phyloP scores from a whole-genome alignment of 2,113 vertebrate genomes.

The Piprites chloris region DNA sequence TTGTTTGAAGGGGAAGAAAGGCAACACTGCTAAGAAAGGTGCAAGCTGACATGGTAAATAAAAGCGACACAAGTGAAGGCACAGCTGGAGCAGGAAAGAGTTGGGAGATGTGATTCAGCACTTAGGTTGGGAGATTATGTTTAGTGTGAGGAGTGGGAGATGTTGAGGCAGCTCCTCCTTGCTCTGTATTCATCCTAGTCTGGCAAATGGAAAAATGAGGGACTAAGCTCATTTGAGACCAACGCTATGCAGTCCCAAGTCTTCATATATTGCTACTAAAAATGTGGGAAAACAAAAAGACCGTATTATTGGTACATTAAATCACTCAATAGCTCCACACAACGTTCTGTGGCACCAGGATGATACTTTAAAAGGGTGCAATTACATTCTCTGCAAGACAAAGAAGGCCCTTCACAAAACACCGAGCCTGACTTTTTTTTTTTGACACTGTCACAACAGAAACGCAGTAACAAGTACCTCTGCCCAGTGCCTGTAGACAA shows the following conservation, averaged over 20 bases:
- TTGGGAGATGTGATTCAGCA: constrained; percentile 31
- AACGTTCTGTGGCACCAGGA: not conserved
- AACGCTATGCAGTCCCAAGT: fast-evolving
- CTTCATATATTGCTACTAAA: not conserved
- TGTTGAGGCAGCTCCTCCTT: not conserved
- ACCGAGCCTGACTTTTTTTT: not conserved
- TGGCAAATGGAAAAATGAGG: not conserved
- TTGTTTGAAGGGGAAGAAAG: constrained; percentile 50
- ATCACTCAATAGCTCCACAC: not conserved
- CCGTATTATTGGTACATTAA: not conserved
- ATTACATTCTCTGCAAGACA: not conserved
- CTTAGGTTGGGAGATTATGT: constrained; percentile 2
- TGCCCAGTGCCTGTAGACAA: not conserved
- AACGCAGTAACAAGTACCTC: not conserved
- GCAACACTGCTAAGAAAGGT: not conserved
- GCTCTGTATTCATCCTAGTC: not conserved
- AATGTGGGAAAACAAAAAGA: not conserved
- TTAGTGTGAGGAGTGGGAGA: not conserved
- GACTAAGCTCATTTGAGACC: not conserved
- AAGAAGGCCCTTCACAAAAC: not conserved
- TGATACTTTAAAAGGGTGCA: constrained; percentile 12
- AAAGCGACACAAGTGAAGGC: constrained; percentile 23
- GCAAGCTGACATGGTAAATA: not conserved
- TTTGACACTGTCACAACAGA: not conserved
- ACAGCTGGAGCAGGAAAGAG: constrained; percentile 4